phyloP scores from a whole-genome alignment of 1,140 invertebrate genomes.

The Drosophila watanabei region DNA sequence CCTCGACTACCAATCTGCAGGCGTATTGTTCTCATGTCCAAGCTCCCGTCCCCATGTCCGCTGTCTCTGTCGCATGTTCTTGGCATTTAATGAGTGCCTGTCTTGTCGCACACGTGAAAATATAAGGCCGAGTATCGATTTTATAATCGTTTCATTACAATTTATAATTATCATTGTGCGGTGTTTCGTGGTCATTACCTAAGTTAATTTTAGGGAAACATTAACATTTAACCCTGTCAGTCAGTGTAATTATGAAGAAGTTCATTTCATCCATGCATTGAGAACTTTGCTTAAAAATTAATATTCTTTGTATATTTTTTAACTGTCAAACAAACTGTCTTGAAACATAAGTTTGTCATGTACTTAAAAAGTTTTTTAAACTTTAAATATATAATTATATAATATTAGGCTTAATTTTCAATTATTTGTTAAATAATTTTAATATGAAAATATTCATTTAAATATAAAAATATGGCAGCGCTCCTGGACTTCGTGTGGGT shows the following conservation, averaged over 20 bases:
- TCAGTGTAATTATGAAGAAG: neutral
- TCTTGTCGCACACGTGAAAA: conserved; percentile 34
- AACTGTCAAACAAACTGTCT: neutral
- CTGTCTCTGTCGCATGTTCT: conserved; percentile 60
- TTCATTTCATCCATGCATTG: too few species aligned
- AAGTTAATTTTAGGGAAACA: neutral
- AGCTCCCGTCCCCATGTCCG: conserved; percentile 20
- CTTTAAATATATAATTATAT: too few species aligned
- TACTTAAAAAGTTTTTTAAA: too few species aligned
- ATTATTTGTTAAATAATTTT: neutral
- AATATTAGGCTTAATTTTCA: too few species aligned
- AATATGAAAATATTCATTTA: too few species aligned
- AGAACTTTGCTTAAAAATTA: neutral
- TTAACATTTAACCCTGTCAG: neutral
- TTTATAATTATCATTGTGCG: conserved; percentile 10
- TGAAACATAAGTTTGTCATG: neutral
- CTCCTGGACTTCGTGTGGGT: neutral
- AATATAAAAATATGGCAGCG: too few species aligned
- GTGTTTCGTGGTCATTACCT: neutral
- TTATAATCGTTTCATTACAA: conserved; percentile 7
- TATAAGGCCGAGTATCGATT: conserved; percentile 19
- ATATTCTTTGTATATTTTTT: neutral
- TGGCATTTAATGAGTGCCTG: conserved; percentile 71
- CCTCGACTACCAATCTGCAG: conserved; percentile 23
- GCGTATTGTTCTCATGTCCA: conserved; percentile 49